Percentiles rank a stretch among this genome's conserved stretches.
These are phyloP conservation scores for Lobophora halterata DNA, from an alignment of 2,888 invertebrate genomes.

Conservation along the genomic window DNA sequence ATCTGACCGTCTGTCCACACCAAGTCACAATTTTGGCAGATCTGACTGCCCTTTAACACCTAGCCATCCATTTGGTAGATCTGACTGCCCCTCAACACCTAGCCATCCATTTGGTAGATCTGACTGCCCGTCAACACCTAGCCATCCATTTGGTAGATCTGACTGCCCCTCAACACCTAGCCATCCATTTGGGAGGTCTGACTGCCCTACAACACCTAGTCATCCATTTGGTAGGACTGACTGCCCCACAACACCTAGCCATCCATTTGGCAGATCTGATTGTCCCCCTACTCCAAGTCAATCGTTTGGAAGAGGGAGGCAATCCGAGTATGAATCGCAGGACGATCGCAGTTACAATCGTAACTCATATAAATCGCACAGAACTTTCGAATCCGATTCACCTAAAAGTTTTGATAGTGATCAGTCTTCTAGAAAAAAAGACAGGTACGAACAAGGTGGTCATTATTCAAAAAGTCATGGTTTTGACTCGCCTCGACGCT, in stretches of 20 bases:
- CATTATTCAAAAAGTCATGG: constrained; percentile 13
- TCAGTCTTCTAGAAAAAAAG: constrained; percentile 39
- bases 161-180: constrained; percentile 35
- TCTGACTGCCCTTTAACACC: constrained; percentile 52
- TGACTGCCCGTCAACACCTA: constrained; percentile 42
- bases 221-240: constrained; percentile 39
- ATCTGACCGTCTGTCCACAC: constrained; percentile 44
- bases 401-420: constrained; percentile 43
- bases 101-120: constrained; percentile 37
- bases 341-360: constrained; percentile 41
- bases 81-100: constrained; percentile 43
- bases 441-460: constrained; percentile 28
- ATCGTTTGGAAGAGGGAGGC: constrained; percentile 52
- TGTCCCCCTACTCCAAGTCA: constrained; percentile 60
- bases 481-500: constrained; percentile 3
- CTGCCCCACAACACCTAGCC: constrained; percentile 33
- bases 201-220: constrained; percentile 31
- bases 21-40: constrained; percentile 47
- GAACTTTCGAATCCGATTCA: constrained; percentile 34
- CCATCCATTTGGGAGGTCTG: constrained; percentile 35
- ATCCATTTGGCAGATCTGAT: constrained; percentile 37
- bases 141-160: constrained; percentile 39
- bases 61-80: constrained; percentile 48
- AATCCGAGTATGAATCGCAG: constrained; percentile 47
- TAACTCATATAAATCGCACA: constrained; percentile 36